Base-by-base conservation (phyloP, 2,113 vertebrate genomes). In the Anhinga anhinga region DNA sequence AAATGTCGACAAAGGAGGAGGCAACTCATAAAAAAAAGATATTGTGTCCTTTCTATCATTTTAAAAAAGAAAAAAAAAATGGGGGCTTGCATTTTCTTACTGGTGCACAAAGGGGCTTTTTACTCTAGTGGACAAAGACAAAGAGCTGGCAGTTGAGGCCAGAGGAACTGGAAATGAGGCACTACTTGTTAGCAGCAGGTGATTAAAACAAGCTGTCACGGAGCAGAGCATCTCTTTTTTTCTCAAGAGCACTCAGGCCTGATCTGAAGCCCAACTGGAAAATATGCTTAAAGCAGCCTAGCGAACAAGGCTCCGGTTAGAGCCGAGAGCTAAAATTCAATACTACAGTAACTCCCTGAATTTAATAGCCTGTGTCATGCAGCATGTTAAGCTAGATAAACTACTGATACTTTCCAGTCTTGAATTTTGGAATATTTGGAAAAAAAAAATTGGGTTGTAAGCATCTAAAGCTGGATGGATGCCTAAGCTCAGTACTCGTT, bases 401-500 rank as follows among this genome's bases (percentile, higher is more conserved):
- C 11, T 25, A 18, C 62, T 26, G 36, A 19, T 58, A 23, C 15
- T 66, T 88, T 21, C 63, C 55, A 17, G 11, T 62, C 36, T 77
- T 70, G 11, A 56, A 53, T 76, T 79, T 78, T 44, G 32, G n/a
- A 21, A 65, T 84, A 58, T 55, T 89, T 50, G 19, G 32, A 58
- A 73, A 30, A 30, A 30, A 59, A 2, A 40, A 40, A 40, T 40
- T 10, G 15, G 6, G 3, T 65, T 72, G 10, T 36, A 73, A 76
- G 34, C 12, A 45, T 36, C 44, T 59, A 53, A 87, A 76, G 62
- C 20, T 85, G 27, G 15, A 44, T 34, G 20, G 29, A 36, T 22
- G 63, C 9, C 38, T 36, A 59, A 59, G n/a, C 6, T 61, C 19
- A 67, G 15, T 38, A 20, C n/a, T 67, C 0, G 0, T 27, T 47